Conservation (phyloP, 2,888 invertebrate genomes). For the Tanytarsus gracilentus region DNA sequence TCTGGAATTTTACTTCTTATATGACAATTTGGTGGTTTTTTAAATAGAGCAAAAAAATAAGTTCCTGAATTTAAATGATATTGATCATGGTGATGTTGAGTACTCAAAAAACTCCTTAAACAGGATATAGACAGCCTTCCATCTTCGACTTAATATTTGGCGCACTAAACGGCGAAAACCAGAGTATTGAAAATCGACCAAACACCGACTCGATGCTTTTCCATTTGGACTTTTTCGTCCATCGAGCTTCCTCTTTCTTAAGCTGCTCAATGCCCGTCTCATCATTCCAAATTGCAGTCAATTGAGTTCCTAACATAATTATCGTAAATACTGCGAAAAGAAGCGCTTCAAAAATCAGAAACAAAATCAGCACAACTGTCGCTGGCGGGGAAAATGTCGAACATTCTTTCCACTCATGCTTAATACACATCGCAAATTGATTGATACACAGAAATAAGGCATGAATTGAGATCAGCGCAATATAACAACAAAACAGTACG, state of each 20-base stretch:
- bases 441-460: slow-evolving; percentile 83
- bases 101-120: slow-evolving; percentile 45
- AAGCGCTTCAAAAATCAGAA: slow-evolving; percentile 87
- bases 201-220: slow-evolving; percentile 95
- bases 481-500: slow-evolving; percentile 98
- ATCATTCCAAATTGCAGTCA: slow-evolving; percentile 96
- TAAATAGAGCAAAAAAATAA: too few relatives aligned
- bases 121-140: slow-evolving; percentile 76
- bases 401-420: slow-evolving; percentile 92
- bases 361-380: slow-evolving; percentile 83
- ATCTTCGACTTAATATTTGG: slow-evolving; percentile 69
- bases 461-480: slow-evolving; percentile 92
- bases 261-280: slow-evolving; percentile 97
- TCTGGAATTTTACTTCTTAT: too few relatives aligned
- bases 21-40: too few relatives aligned
- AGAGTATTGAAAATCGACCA: slow-evolving; percentile 86
- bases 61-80: slow-evolving; percentile 1
- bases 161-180: slow-evolving; percentile 73
- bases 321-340: slow-evolving; percentile 96
- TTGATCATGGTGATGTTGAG: not conserved
- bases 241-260: slow-evolving; percentile 89
- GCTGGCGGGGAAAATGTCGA: slow-evolving; percentile 90
- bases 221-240: slow-evolving; percentile 88
- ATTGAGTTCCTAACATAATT: slow-evolving; percentile 93
- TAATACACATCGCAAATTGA: slow-evolving; percentile 89